A percentile compares a stretch with the other conserved stretches of the same genome.
phyloP scores from a whole-genome alignment of 2,113 vertebrate species.

The Loxodonta africana region DNA sequence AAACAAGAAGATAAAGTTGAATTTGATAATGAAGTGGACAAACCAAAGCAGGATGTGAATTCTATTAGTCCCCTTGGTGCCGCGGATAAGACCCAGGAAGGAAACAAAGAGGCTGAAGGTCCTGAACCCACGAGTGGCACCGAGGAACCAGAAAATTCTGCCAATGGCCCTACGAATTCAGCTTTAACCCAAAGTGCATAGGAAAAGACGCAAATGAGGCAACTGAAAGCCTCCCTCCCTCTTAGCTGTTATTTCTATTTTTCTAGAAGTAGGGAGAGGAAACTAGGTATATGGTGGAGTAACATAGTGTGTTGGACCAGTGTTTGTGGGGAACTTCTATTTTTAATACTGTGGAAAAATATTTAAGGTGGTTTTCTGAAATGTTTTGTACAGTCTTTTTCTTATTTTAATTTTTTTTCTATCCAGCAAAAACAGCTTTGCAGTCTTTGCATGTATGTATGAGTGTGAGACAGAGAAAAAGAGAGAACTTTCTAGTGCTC shows the following conservation, averaged over 20 bases:
- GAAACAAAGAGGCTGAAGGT: constrained; percentile 22
- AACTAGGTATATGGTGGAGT: neutral
- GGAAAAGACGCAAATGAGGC: neutral
- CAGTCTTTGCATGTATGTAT: neutral
- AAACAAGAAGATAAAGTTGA: constrained; percentile 88
- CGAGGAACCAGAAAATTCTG: constrained; percentile 86
- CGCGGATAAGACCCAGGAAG: neutral
- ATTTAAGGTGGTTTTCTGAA: constrained; percentile 77
- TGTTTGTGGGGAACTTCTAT: neutral
- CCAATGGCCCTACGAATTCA: constrained; percentile 88
- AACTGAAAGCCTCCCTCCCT: neutral
- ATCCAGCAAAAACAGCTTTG: neutral
- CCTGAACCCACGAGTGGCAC: constrained; percentile 68
- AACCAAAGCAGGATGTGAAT: constrained; percentile 76
- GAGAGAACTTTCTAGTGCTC: neutral
- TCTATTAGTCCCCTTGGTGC: constrained; percentile 39
- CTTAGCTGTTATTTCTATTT: neutral
- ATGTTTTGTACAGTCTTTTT: constrained; percentile 73
- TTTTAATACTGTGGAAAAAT: constrained; percentile 64
- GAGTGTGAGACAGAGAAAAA: neutral
- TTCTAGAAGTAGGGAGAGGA: constrained; percentile 65
- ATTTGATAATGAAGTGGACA: constrained; percentile 90
- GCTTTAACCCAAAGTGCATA: constrained; percentile 77
- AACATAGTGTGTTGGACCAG: neutral
- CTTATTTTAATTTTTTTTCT: constrained; percentile 43